phyloP scores from a whole-genome alignment of 1,140 invertebrate genomes.

The Harpegnathos saltator region DNA sequence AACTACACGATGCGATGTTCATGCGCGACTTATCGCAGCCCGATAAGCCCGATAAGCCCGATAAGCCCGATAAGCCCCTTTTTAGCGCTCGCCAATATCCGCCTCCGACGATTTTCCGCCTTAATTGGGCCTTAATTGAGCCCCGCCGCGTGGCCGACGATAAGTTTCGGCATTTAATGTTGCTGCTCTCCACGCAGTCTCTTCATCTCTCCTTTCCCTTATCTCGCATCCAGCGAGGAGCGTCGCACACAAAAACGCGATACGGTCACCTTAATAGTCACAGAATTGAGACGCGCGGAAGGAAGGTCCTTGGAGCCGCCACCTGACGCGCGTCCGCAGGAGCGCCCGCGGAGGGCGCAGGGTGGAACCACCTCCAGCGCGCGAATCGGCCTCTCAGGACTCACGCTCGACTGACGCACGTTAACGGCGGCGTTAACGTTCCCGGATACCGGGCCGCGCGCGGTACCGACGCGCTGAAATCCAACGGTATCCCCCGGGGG shows the following conservation, averaged over 20 bases:
- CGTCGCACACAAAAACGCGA: too few relatives aligned
- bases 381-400: neutral
- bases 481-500: constrained; percentile 66
- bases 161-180: constrained; percentile 41
- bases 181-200: constrained; percentile 18
- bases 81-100: constrained; percentile 3
- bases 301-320: constrained; percentile 72
- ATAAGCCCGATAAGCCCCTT: constrained; percentile 5
- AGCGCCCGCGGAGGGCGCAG: neutral
- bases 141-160: constrained; percentile 10
- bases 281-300: constrained; percentile 29
- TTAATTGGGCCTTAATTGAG: constrained; percentile 28
- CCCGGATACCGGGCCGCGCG: constrained; percentile 39
- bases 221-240: too few relatives aligned
- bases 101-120: constrained; percentile 21
- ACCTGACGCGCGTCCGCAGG: constrained; percentile 66
- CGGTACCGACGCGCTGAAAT: constrained; percentile 60
- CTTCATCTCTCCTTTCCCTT: too few relatives aligned
- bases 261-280: too few relatives aligned
- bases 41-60: constrained; percentile 10
- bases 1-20: too few relatives aligned
- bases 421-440: constrained; percentile 62
- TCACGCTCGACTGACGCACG: neutral
- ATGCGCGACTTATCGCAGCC: neutral
- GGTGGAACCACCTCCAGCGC: constrained; percentile 21